Base-by-base conservation (phyloP, 2,888 invertebrate species). In the Chouioia cunea region DNA sequence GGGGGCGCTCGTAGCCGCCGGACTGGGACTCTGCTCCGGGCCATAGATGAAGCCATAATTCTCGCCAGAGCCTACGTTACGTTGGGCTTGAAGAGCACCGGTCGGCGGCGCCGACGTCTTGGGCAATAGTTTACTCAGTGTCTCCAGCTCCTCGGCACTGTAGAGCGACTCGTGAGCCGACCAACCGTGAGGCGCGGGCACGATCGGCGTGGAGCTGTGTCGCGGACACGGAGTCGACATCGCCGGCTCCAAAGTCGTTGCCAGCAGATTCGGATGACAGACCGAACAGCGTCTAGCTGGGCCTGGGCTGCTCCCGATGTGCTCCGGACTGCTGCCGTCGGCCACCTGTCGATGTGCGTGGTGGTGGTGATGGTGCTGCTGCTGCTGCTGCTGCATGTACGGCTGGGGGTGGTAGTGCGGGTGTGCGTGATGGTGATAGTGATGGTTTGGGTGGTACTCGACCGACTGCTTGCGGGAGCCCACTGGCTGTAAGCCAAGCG, bases 101-200 rank as follows among this genome's bases (percentile, higher is more conserved):
- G 63, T 0, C 4, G 27, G 3, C 10, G 20, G 50, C 14, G 22
- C 8, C 50, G 22, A 15, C n/a, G 36, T 3, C 43, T 18, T 22
- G 36, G 6, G 15, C 22, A 64, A 3, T 4, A 14, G 54, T n/a
- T 16, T 62, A 62, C 36, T 10, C 4, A 66, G 53, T 15, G 8
- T 48, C 3, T 58, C 46, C 1, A 65, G 46, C 16, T 73, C 65
- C 6, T 63, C 63, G 8, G 43, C 3, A 6, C 52, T 47, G 44
- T 52, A 53, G 47, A 22, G 12, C 16, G 64, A 67, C 12, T 60
- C 70, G 60, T 82, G 82, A 2, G 74, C 62, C 2, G 81, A 81
- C 84, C 85, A 85, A 4, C 85, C 85, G 0, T 82, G 83, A 0
- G 85, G 84, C 0, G 85, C 84, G 3, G 84, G 84, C 15, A 85